Base-by-base conservation (phyloP, 2,113 vertebrate genomes). In the Chlorodrepanis virens region DNA sequence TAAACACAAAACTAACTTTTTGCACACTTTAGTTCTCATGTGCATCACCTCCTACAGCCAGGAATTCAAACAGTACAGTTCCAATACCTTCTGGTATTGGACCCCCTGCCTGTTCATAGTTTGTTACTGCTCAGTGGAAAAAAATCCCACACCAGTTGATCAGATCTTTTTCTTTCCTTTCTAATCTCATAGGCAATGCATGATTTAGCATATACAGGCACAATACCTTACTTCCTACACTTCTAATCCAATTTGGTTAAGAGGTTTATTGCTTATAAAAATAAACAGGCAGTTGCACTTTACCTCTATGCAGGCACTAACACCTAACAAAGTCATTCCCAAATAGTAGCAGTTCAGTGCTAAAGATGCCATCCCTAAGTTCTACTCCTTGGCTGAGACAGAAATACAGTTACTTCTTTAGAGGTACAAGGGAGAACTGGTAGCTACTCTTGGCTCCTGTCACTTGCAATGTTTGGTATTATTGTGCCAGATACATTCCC, bases 191-290 rank as follows among this genome's bases (percentile, higher is more conserved):
- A 3, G 53, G 67, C 59, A 80, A 53, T 37, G 52, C n/a, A 76
- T 63, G 42, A 60, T 53, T 80, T 86, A 45, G 54, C n/a, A 39
- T 33, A 89, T 50, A 75, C 12, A 85, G 50, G 20, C 50, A 74
- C 42, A 84, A 72, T 39, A 83, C 40, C 85, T 74, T 50, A 57
- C 69, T 94, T 80, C 78, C 87, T 74, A 87, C 75, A 79, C 42
- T 65, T 83, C 54, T 87, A 95, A 97, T 96, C 81, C 90, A 69
- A 91, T 95, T 94, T 87, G 78, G 35, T 3, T 95, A 96, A 97
- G 87, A 96, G 91, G 81, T 90, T 96, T 96, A 77, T 33, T 54
- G 70, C 87, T 90, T 86, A 70, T 61, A 96, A 96, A 95, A 96
- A 95, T 86, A 95, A 92, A 84, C 53, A 39, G 29, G 54, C 70